phyloP scores from a whole-genome alignment of 2,888 invertebrate genomes.

The Ypsolopha sequella region DNA sequence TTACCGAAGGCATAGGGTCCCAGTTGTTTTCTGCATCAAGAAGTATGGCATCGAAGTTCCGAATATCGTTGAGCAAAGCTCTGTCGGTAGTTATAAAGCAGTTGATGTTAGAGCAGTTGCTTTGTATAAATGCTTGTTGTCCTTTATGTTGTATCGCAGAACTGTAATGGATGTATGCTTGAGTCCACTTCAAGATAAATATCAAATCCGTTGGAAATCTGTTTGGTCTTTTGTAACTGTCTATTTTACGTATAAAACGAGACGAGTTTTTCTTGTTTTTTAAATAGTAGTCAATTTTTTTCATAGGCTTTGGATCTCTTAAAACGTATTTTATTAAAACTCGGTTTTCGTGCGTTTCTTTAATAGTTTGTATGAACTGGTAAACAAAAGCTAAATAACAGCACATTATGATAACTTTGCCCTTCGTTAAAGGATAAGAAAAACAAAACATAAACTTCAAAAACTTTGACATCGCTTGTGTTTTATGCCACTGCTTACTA shows the following conservation, averaged over 20 bases:
- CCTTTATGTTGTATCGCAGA: constrained; percentile 21
- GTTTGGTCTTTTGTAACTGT: constrained; percentile 18
- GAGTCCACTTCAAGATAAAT: constrained; percentile 38
- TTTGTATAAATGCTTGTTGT: constrained; percentile 29
- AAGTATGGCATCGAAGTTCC: constrained; percentile 57
- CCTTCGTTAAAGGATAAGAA: no score
- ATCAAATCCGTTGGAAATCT: constrained; percentile 39
- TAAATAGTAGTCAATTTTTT: constrained; percentile 14
- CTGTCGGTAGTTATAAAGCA: constrained; percentile 52
- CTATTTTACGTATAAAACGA: constrained; percentile 14
- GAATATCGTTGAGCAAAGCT: constrained; percentile 30
- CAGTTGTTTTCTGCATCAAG: constrained; percentile 58
- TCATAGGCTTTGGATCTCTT: background rate
- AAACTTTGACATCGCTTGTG: no score
- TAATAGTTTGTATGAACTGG: no score
- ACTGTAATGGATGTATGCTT: constrained; percentile 23
- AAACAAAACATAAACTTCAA: no score
- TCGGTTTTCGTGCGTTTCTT: no score
- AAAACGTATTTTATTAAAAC: background rate
- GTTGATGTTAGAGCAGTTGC: constrained; percentile 43
- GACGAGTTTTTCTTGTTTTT: constrained; percentile 19
- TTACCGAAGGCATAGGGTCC: constrained; percentile 26
- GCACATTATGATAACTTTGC: no score
- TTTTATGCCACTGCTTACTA: no score
- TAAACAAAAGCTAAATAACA: no score